phyloP scores from a whole-genome alignment of 2,797 vertebrate species.

The Mareca penelope region DNA sequence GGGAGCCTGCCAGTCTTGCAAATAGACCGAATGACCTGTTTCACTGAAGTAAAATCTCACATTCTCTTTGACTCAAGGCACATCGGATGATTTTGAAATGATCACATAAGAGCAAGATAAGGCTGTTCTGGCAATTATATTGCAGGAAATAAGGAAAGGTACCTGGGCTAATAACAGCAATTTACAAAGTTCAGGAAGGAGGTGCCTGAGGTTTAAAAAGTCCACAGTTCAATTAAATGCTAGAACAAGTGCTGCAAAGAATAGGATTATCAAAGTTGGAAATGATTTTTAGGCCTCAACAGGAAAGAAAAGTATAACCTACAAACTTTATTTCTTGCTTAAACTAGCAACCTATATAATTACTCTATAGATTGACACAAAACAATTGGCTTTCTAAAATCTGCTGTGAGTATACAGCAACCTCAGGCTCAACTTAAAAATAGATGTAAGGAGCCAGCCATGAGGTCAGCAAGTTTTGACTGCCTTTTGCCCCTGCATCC shows the following conservation, averaged over 20 bases:
- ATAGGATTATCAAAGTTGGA: not conserved
- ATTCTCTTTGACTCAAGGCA: not conserved
- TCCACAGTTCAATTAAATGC: constrained; percentile 17
- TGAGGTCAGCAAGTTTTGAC: not conserved
- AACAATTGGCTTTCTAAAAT: not conserved
- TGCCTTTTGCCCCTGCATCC: not conserved
- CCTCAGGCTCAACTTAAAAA: not conserved
- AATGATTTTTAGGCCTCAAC: not conserved
- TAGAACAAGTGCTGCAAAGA: not conserved
- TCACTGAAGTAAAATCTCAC: not conserved
- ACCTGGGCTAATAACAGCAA: not conserved
- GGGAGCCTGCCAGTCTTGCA: not conserved
- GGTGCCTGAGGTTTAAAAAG: not conserved
- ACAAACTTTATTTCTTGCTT: constrained; percentile 1
- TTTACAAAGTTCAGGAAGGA: not conserved
- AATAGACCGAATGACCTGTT: not conserved
- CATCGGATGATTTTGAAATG: not conserved
- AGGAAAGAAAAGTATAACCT: not conserved
- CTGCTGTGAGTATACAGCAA: not conserved
- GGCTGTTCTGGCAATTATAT: constrained; percentile 1
- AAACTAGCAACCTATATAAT: not conserved
- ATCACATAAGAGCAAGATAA: not conserved
- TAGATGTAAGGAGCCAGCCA: not conserved
- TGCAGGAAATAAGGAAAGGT: constrained; percentile 6
- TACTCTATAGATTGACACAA: not conserved